A percentile compares a stretch with the other conserved stretches of the same genome.
phyloP scores from a whole-genome alignment of 2,113 vertebrate species.

The Neolamprologus sp. region DNA sequence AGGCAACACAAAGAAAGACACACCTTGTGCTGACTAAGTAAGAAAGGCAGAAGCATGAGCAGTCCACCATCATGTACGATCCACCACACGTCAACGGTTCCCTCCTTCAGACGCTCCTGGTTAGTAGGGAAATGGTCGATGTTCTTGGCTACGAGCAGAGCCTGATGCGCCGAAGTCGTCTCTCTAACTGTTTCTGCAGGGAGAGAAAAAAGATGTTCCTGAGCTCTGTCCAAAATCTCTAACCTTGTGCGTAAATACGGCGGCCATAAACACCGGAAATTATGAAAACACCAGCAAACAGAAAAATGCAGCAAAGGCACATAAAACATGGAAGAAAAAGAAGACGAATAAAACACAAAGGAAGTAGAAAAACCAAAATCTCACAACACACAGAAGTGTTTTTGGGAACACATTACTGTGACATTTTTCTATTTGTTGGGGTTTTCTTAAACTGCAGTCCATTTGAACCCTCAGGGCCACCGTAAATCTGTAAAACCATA shows the following conservation, averaged over 20 bases:
- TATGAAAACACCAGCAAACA: neutral
- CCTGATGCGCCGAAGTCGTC: conserved; percentile 87
- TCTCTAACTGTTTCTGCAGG: conserved; percentile 84
- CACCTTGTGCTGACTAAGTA: conserved; percentile 94
- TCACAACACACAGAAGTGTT: neutral
- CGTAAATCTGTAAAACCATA: neutral
- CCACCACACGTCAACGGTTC: conserved; percentile 92
- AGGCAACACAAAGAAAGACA: neutral
- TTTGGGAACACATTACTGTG: neutral
- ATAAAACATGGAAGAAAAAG: neutral
- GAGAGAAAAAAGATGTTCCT: neutral
- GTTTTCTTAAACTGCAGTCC: neutral
- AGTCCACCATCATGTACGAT: conserved; percentile 94
- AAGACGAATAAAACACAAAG: neutral
- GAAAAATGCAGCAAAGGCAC: neutral
- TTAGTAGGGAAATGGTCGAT: conserved; percentile 85
- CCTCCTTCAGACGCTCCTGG: conserved; percentile 80
- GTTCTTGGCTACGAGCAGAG: conserved; percentile 90
- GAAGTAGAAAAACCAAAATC: rapidly evolving
- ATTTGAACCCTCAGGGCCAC: neutral
- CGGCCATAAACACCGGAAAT: rapidly evolving
- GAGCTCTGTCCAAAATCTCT: neutral
- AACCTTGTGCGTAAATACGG: neutral
- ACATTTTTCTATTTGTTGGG: neutral
- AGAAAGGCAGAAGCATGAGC: conserved; percentile 92